Conservation (phyloP, 2,888 invertebrate species). For the Reticulitermes lucifugus region DNA sequence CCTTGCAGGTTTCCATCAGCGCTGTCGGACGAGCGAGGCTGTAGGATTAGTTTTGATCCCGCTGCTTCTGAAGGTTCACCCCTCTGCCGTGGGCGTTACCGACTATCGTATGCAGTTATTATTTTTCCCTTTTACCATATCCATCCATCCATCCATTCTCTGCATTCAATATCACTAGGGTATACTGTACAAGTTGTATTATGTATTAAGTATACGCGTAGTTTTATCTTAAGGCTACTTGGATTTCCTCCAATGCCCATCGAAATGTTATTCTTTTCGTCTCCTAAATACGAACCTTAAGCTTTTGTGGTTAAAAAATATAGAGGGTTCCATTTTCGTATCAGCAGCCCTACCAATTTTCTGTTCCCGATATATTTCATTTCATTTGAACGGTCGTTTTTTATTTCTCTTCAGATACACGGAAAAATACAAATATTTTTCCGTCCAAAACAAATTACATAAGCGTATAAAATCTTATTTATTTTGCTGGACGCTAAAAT, state of each 20-base stretch:
- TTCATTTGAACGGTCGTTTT: neutral
- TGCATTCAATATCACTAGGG: neutral
- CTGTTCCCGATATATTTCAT: neutral
- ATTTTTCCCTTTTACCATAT: neutral
- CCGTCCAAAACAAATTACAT: too few species aligned
- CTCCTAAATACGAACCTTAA: neutral
- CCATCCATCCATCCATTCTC: neutral
- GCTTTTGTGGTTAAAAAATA: neutral
- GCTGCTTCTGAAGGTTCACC: too few species aligned
- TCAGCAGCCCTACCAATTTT: neutral
- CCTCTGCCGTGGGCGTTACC: neutral
- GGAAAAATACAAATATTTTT: too few species aligned
- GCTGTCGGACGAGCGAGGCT: too few species aligned
- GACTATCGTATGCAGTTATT: neutral
- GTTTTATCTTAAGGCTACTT: neutral
- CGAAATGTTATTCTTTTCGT: neutral
- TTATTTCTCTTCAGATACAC: too few species aligned
- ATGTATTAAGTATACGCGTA: neutral
- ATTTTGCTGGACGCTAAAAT: too few species aligned
- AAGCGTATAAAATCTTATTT: too few species aligned
- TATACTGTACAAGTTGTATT: neutral
- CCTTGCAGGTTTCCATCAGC: too few species aligned
- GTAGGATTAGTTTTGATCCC: too few species aligned
- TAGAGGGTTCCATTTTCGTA: neutral
- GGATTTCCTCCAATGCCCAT: neutral